Evolutionary conservation across 2,888 invertebrate species (phyloP), one percentile per base, ranked within the genome.

Genomic region (Nipponacmea schrenckii): DNA sequence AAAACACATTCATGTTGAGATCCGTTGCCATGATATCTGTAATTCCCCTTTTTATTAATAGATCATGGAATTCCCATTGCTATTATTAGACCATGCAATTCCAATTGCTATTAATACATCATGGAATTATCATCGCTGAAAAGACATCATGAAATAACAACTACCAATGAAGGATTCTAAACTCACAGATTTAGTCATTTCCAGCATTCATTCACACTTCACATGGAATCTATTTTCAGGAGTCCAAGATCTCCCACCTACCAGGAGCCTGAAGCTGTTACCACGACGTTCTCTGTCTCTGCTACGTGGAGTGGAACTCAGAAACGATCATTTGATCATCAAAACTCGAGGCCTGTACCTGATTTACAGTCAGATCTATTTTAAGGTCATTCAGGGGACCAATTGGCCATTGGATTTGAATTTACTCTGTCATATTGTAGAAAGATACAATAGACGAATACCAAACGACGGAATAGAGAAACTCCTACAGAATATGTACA

Each of bases 351-450:
- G 56, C 12, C 20, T 56, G 20, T 56, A 56, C 24, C 24, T 56
- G 14, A 24, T 56, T 24, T 56, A 56, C 56, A 56, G 56, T 20
- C 56, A 56, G 56, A 56, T 56, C 24, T 56, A 56, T 56, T 56
- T 56, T 15, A 56, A 56, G 24, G 20, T 56, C 2, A 56, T 56
- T 56, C 20, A 56, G 14, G 56, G 14, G 20, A 14, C 24, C 2
- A 56, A 56, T 14, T 56, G 56, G 56, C 56, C 56, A 24, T 20
- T 24, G 20, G 56, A 20, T 2, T 15, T 56, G 24, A 56, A 56
- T 24, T 8, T 56, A 20, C 10, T 56, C 5, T 24, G 56, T 56
- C 56, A 56, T 56, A 24, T 56, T 8, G 56, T 56, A 56, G 56
- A 56, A 12, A 56, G 56, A 24, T 56, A 56, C 24, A 56, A 56